Evolutionary conservation across 53 echinoderm and acorn worm species (phyloP).

Genomic region (Arbacia lixula): DNA sequence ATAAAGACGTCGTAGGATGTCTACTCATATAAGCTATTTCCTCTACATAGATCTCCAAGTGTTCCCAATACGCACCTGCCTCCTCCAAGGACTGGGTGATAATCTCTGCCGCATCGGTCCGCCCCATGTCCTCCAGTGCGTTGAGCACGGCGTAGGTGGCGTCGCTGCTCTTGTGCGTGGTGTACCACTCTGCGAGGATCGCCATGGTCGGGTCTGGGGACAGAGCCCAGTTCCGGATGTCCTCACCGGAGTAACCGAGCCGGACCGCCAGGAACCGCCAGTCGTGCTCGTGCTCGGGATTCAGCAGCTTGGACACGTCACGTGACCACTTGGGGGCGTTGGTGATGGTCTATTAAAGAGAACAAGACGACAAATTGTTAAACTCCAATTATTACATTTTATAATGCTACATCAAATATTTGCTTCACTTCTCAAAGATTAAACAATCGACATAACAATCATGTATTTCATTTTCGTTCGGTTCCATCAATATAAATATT

Average conservation of each 20-base stretch:
- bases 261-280: slow-evolving; percentile 80
- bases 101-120: slow-evolving; percentile 77
- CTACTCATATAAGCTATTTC: no score
- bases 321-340: slow-evolving; percentile 91
- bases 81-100: slow-evolving; percentile 71
- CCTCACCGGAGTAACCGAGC: slow-evolving; percentile 81
- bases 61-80: slow-evolving; percentile 59
- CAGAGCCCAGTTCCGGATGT: slow-evolving; percentile 92
- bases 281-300: slow-evolving; percentile 81
- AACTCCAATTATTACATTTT: no score
- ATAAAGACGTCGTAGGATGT: no score
- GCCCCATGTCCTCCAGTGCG: slow-evolving; percentile 82
- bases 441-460: slow-evolving; percentile 71
- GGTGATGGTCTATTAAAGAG: slow-evolving; percentile 83
- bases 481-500: no score
- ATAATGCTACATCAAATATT: no score
- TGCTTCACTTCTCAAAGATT: no score
- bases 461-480: no score
- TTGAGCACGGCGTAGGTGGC: slow-evolving; percentile 90
- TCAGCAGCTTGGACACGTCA: slow-evolving; percentile 81
- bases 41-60: no score
- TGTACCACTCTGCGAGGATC: slow-evolving; percentile 95
- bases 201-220: slow-evolving; percentile 92
- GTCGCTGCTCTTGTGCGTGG: slow-evolving; percentile 93
- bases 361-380: no score